phyloP scores from a whole-genome alignment of 2,797 vertebrate genomes.

The Poeciliopsis paucimaculata region DNA sequence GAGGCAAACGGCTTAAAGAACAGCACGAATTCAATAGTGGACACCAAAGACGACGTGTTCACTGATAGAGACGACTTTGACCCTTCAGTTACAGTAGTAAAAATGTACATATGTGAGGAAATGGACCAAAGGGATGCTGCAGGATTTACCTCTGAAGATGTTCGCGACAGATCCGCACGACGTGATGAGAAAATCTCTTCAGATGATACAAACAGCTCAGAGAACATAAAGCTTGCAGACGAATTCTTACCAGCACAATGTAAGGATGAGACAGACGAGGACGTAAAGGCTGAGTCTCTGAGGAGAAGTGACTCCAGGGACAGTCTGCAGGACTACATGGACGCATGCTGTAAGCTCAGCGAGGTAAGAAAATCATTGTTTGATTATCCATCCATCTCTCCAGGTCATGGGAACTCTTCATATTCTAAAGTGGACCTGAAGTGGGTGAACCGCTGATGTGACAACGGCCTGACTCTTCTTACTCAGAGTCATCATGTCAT shows the following conservation, averaged over 20 bases:
- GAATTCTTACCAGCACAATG: slow-evolving; percentile 48
- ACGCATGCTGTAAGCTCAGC: slow-evolving; percentile 88
- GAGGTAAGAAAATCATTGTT: slow-evolving; percentile 76
- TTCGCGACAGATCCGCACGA: slow-evolving; percentile 30
- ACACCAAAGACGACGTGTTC: slow-evolving; percentile 9
- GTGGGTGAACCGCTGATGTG: not conserved
- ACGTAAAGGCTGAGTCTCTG: slow-evolving; percentile 63
- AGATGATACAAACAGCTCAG: slow-evolving; percentile 29
- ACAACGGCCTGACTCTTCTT: slow-evolving; percentile 24
- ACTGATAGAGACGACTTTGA: slow-evolving; percentile 17
- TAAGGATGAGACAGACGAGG: slow-evolving; percentile 60
- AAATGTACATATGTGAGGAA: slow-evolving; percentile 39
- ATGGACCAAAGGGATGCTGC: slow-evolving; percentile 37
- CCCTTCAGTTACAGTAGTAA: slow-evolving; percentile 17
- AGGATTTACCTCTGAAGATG: slow-evolving; percentile 24
- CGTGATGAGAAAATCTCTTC: slow-evolving; percentile 23
- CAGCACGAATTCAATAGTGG: not conserved
- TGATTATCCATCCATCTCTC: not conserved
- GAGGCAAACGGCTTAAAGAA: slow-evolving; percentile 29
- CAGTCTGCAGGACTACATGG: slow-evolving; percentile 90
- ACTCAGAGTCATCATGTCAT: slow-evolving; percentile 23
- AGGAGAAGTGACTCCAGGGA: slow-evolving; percentile 81
- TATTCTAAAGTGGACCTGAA: not conserved
- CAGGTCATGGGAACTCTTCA: not conserved
- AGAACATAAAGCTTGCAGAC: slow-evolving; percentile 53